A percentile compares a stretch with the other conserved stretches of the same genome.
phyloP scores from a whole-genome alignment of 2,888 invertebrate genomes.

The Odontocolon sp. region DNA sequence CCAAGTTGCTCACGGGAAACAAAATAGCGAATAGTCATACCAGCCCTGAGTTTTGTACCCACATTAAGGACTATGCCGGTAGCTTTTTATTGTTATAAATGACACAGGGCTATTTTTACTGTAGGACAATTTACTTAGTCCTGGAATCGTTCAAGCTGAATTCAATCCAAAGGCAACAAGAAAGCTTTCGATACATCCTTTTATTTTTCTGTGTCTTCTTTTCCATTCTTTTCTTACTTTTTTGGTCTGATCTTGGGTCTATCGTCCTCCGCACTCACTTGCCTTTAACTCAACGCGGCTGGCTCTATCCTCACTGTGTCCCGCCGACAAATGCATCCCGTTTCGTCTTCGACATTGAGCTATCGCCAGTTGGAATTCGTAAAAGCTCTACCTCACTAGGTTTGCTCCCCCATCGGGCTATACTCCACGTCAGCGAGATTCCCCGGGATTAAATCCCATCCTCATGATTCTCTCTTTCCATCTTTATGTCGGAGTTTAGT shows the following conservation, averaged over 20 bases:
- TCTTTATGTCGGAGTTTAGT: slow-evolving; percentile 45
- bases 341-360: slow-evolving; percentile 70
- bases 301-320: too few species aligned
- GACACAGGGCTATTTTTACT: slow-evolving; percentile 67
- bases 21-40: too few species aligned
- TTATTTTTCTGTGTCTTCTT: slow-evolving; percentile 26
- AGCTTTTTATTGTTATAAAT: slow-evolving; percentile 72
- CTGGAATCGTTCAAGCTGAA: slow-evolving; percentile 11
- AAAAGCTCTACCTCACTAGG: slow-evolving; percentile 61
- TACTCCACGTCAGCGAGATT: slow-evolving; percentile 66
- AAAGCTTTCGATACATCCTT: slow-evolving; percentile 35
- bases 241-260: slow-evolving; percentile 30
- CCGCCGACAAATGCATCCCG: slow-evolving; percentile 67
- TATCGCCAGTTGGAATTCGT: slow-evolving; percentile 69
- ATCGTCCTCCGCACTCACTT: slow-evolving; percentile 14
- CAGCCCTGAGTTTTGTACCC: slow-evolving; percentile 26
- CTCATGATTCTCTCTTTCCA: slow-evolving; percentile 5
- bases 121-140: slow-evolving; percentile 59
- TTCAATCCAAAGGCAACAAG: slow-evolving; percentile 14
- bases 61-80: too few species aligned
- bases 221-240: slow-evolving; percentile 9
- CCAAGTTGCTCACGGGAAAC: not conserved
- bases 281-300: slow-evolving; percentile 9
- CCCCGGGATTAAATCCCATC: slow-evolving; percentile 65
- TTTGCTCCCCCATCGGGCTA: slow-evolving; percentile 41